These are phyloP conservation scores for Zele albiditarsus DNA, from an alignment of 2,888 invertebrate genomes.

Conservation along the genomic window DNA sequence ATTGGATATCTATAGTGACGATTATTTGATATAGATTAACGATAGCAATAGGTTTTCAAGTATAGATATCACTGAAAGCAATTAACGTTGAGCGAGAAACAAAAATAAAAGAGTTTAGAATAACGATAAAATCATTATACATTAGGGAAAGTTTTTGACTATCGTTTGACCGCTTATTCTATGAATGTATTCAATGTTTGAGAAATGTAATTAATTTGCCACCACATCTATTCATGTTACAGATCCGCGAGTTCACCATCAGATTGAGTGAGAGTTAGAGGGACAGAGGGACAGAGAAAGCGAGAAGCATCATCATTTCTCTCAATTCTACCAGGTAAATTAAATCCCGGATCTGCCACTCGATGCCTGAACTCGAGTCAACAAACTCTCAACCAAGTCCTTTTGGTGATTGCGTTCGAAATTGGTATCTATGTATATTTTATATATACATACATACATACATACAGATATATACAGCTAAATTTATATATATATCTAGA, in stretches of 20 bases:
- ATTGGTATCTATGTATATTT: conserved; percentile 30
- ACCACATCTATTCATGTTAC: conserved; percentile 26
- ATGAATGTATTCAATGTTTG: background rate
- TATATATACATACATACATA: background rate
- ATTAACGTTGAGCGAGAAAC: too few relatives aligned
- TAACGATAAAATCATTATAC: too few relatives aligned
- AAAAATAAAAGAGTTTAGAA: too few relatives aligned
- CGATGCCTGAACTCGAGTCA: conserved; percentile 40
- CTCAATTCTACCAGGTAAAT: conserved; percentile 41
- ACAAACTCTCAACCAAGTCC: conserved; percentile 39
- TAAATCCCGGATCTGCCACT: conserved; percentile 42
- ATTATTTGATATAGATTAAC: too few relatives aligned
- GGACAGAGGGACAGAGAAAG: background rate
- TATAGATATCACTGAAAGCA: too few relatives aligned
- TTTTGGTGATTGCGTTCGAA: conserved; percentile 37
- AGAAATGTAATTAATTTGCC: conserved; percentile 43
- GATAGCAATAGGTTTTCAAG: too few relatives aligned
- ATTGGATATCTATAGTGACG: too few relatives aligned
- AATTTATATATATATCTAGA: background rate
- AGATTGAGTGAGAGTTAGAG: conserved; percentile 16
- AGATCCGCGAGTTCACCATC: background rate
- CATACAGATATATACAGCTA: too few relatives aligned
- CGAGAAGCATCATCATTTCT: conserved; percentile 40
- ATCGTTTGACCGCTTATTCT: background rate
- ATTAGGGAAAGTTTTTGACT: too few relatives aligned